These are phyloP conservation scores for Crotalus adamanteus DNA, from an alignment of 2,797 vertebrate genomes.

Conservation along the genomic window DNA sequence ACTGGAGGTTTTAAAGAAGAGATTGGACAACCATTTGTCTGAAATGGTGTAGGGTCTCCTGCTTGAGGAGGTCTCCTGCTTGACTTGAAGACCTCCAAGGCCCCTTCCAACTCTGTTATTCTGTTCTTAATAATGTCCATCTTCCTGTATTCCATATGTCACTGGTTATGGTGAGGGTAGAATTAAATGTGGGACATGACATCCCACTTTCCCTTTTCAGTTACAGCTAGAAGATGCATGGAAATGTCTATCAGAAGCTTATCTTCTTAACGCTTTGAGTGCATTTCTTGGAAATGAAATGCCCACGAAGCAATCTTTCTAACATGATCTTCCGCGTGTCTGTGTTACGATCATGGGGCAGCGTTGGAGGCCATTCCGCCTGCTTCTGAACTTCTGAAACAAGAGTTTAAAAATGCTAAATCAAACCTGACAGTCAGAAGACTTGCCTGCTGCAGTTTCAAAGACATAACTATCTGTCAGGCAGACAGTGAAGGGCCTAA, in stretches of 20 bases:
- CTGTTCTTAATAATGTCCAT: no score
- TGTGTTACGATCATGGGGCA: not conserved
- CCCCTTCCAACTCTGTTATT: no score
- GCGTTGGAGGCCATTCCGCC: not conserved
- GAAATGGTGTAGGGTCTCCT: no score
- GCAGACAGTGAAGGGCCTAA: not conserved
- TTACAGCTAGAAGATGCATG: not conserved
- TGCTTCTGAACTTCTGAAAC: constrained; percentile 12
- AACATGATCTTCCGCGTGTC: not conserved
- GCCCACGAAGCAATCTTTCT: not conserved
- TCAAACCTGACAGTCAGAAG: constrained; percentile 21
- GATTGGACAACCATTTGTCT: no score
- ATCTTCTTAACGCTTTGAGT: not conserved
- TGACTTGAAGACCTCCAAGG: no score
- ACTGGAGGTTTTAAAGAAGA: no score
- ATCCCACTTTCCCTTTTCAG: not conserved
- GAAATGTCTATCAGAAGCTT: not conserved
- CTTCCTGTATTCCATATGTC: not conserved
- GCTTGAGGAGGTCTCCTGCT: no score
- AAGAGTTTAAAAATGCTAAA: constrained; percentile 27
- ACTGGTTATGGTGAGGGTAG: not conserved
- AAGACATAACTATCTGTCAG: constrained; percentile 10
- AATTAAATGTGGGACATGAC: not conserved
- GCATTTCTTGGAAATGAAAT: not conserved
- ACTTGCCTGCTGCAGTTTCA: not conserved